Evolutionary conservation across 1,140 invertebrate genomes (phyloP).

Genomic region (Drosophila pseudoananassae): DNA sequence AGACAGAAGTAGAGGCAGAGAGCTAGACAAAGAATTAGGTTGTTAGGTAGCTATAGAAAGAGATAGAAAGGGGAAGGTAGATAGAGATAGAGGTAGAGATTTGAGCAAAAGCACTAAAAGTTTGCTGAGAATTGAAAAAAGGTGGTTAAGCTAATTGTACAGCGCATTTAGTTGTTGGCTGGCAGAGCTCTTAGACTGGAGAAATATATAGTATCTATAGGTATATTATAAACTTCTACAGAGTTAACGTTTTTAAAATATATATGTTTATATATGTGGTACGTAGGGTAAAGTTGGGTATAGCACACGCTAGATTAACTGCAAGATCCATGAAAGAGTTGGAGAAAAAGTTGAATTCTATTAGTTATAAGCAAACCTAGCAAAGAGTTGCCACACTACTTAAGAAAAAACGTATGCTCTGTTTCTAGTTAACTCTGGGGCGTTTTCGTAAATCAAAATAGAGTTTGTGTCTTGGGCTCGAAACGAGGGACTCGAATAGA

Average conservation of each 20-base stretch:
- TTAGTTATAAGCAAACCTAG: constrained; percentile 54
- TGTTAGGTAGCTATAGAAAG: constrained; percentile 33
- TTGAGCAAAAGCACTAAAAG: constrained; percentile 76
- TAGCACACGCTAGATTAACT: constrained; percentile 54
- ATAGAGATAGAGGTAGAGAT: constrained; percentile 64
- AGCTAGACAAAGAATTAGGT: constrained; percentile 46
- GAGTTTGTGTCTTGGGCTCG: constrained; percentile 60
- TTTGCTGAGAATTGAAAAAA: constrained; percentile 67
- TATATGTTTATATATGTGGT: constrained; percentile 18
- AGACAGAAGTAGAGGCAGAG: constrained; percentile 50
- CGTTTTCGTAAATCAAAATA: constrained; percentile 54
- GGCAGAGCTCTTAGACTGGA: constrained; percentile 76
- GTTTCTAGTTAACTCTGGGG: constrained; percentile 40
- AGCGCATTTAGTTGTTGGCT: constrained; percentile 78
- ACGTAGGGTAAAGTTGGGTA: constrained; percentile 49
- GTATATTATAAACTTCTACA: constrained; percentile 60
- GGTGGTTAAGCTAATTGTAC: constrained; percentile 77
- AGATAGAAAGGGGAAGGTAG: constrained; percentile 23
- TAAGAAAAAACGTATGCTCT: constrained; percentile 62
- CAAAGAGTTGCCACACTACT: constrained; percentile 68
- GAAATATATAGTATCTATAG: constrained; percentile 66
- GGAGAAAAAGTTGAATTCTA: constrained; percentile 52
- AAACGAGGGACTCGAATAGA: constrained; percentile 35
- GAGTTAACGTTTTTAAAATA: constrained; percentile 26
- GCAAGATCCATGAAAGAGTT: constrained; percentile 47